These are phyloP conservation scores for Acridotheres tristis DNA, from an alignment of 2,797 vertebrate species.

Conservation along the genomic window DNA sequence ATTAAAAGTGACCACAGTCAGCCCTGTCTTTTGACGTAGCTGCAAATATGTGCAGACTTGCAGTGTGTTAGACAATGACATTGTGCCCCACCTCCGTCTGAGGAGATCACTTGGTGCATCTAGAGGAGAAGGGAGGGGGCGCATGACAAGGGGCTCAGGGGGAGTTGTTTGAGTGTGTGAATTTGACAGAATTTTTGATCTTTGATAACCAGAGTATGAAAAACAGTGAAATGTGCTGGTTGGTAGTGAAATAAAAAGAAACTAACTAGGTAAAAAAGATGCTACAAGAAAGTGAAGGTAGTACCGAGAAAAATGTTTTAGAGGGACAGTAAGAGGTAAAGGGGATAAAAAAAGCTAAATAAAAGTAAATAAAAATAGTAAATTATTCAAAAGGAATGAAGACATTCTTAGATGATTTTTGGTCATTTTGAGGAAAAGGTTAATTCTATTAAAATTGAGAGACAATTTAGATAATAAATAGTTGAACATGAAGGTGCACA, in stretches of 20 bases:
- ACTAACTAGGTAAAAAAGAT: background rate
- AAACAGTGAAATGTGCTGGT: background rate
- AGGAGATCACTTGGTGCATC: background rate
- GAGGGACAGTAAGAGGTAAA: background rate
- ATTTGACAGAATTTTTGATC: background rate
- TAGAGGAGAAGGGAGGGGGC: background rate
- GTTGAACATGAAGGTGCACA: background rate
- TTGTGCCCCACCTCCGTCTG: background rate
- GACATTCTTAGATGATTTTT: background rate
- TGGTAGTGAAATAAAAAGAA: background rate
- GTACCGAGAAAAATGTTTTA: background rate
- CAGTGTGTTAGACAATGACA: background rate
- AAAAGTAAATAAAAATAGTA: background rate
- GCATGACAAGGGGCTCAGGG: accelerated
- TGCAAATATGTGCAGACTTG: background rate
- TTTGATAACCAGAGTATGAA: background rate
- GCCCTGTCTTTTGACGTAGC: background rate
- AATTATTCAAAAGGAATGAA: background rate
- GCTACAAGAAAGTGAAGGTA: background rate
- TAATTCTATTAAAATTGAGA: background rate
- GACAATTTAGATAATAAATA: background rate
- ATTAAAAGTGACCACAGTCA: background rate
- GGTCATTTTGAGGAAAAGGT: background rate
- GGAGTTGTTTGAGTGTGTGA: background rate
- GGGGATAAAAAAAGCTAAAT: background rate